Evolutionary conservation across 2,797 vertebrate species (phyloP).

Genomic region (Pristis pectinata): DNA sequence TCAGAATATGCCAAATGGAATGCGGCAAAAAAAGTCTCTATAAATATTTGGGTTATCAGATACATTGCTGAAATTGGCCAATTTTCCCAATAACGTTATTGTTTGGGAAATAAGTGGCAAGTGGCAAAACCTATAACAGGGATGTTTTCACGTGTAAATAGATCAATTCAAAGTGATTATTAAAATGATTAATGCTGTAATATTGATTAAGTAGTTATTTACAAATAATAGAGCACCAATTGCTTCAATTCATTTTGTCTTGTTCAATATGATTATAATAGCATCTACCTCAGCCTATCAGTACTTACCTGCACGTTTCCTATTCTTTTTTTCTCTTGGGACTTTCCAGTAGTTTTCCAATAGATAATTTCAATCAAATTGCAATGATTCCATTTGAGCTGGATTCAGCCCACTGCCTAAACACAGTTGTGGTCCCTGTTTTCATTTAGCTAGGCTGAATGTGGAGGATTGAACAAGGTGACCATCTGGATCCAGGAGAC

Average conservation of each 20-base stretch:
- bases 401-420: no score
- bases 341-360: background rate
- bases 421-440: no score
- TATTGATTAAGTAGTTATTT: background rate
- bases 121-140: background rate
- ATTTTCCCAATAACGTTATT: background rate
- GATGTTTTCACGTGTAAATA: background rate
- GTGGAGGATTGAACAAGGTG: no score
- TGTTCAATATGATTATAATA: background rate
- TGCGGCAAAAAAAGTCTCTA: background rate
- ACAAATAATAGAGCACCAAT: background rate
- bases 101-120: background rate
- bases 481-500: no score
- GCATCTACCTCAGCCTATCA: background rate
- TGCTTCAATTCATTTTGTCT: background rate
- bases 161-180: background rate
- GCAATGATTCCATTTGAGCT: background rate
- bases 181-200: background rate
- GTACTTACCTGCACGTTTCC: background rate
- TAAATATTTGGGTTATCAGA: background rate
- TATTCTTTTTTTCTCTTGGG: background rate
- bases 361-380: background rate
- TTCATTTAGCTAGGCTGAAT: no score
- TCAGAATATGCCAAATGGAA: background rate
- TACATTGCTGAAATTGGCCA: background rate